Conservation (phyloP, 2,113 vertebrate genomes). For the Pholis gunnellus region DNA sequence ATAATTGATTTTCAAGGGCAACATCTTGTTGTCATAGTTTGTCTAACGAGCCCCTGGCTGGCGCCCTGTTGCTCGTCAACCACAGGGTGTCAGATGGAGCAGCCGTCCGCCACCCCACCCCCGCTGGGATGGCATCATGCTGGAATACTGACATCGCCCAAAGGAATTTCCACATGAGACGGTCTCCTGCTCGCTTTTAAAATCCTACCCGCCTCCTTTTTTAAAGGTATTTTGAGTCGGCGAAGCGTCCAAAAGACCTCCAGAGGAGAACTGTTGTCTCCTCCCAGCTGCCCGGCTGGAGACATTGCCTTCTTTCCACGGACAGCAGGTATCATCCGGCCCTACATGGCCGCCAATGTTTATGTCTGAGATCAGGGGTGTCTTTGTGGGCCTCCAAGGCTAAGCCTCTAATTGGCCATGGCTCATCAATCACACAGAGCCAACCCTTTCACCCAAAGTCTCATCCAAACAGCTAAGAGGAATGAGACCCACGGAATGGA, state of each 20-base stretch:
- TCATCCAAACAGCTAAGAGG: slow-evolving; percentile 77
- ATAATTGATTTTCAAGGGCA: slow-evolving; percentile 87
- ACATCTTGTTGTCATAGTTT: slow-evolving; percentile 82
- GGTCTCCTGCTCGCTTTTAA: slow-evolving; percentile 43
- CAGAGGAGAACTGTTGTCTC: slow-evolving; percentile 10
- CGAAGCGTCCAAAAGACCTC: slow-evolving; percentile 68
- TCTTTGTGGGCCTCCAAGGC: slow-evolving; percentile 74
- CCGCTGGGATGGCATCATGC: slow-evolving; percentile 50
- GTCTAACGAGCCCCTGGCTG: slow-evolving; percentile 82
- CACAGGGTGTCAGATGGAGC: slow-evolving; percentile 54
- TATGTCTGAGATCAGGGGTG: slow-evolving; percentile 75
- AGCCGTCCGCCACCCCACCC: slow-evolving; percentile 17
- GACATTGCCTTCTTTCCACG: slow-evolving; percentile 38
- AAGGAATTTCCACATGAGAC: slow-evolving; percentile 61
- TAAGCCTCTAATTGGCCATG: slow-evolving; percentile 86
- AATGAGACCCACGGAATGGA: slow-evolving; percentile 71
- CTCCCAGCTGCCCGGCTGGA: slow-evolving; percentile 58
- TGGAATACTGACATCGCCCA: slow-evolving; percentile 67
- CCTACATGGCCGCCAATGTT: slow-evolving; percentile 67
- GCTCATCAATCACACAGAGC: slow-evolving; percentile 83
- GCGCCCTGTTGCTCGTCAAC: slow-evolving; percentile 77
- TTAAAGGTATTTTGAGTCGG: slow-evolving; percentile 58
- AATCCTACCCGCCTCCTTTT: slow-evolving; percentile 25
- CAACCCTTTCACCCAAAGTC: slow-evolving; percentile 74
- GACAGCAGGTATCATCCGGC: slow-evolving; percentile 79